These are phyloP conservation scores for Siderastrea radians DNA, from an alignment of 92 coral and sea anemone species.

Conservation along the genomic window DNA sequence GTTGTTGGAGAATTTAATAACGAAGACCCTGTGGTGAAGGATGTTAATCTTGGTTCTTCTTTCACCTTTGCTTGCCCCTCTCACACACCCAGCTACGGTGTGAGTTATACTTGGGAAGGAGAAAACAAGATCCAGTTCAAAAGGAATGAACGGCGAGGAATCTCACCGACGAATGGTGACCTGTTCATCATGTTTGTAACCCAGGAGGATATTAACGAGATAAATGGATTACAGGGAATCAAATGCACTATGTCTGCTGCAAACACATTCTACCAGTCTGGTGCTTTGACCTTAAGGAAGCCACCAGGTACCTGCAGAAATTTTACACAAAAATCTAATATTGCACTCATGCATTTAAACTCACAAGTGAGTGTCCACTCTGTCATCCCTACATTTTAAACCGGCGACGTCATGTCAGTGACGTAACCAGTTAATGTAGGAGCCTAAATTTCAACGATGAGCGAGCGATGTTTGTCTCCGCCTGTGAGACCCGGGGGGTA, in stretches of 20 bases:
- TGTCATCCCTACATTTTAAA: no score
- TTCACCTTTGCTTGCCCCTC: constrained; percentile 28
- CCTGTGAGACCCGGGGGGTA: no score
- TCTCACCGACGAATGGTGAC: constrained; percentile 30
- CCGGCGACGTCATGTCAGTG: no score
- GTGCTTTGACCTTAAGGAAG: not conserved
- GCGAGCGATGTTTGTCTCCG: no score
- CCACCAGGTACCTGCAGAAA: not conserved
- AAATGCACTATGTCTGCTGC: not conserved
- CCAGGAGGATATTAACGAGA: constrained; percentile 5
- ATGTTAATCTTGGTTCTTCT: constrained; percentile 31
- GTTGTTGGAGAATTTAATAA: not conserved
- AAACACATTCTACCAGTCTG: not conserved
- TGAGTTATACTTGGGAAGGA: constrained; percentile 1
- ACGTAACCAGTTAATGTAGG: no score
- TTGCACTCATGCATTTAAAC: no score
- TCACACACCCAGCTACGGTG: constrained; percentile 6
- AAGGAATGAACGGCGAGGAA: not conserved
- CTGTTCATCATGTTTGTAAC: constrained; percentile 51
- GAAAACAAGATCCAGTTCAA: not conserved
- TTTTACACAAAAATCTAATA: no score
- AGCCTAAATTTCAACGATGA: no score
- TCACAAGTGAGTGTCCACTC: no score
- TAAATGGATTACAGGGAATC: not conserved
- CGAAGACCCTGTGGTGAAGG: not conserved